Conservation (phyloP, 2,113 vertebrate species). For the Elaphurus davidianus region DNA sequence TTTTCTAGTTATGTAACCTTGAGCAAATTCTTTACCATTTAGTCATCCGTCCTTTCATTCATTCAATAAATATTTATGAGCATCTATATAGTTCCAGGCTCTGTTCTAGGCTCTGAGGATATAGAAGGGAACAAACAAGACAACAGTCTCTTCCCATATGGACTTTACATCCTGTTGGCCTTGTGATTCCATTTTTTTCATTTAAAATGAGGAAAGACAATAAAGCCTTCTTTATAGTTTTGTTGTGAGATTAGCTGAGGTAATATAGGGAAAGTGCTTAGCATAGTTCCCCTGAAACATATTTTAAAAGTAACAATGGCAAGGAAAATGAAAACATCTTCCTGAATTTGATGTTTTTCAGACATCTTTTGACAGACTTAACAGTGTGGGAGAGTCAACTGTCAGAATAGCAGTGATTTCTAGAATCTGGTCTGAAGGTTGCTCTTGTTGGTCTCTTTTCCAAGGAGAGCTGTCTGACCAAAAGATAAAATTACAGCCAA, state of each 20-base stretch:
- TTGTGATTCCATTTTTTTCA: neutral
- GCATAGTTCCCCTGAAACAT: neutral
- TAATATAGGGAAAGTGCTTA: neutral
- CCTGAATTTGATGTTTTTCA: neutral
- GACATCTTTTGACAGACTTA: neutral
- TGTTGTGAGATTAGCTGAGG: neutral
- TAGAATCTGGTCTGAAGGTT: neutral
- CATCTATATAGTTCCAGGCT: neutral
- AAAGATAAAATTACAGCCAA: conserved; percentile 17
- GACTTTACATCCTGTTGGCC: neutral
- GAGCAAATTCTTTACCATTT: neutral
- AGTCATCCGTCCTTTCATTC: neutral
- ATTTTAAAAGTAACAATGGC: neutral
- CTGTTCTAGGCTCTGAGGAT: neutral
- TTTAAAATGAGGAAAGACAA: neutral
- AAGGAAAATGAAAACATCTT: neutral
- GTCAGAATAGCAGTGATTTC: neutral
- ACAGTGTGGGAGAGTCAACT: neutral
- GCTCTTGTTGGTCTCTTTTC: neutral
- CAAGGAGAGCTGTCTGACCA: neutral
- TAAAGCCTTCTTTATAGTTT: neutral
- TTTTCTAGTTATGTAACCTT: neutral
- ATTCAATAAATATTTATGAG: neutral
- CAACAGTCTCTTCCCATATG: neutral
- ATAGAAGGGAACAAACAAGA: neutral